Percentiles rank a stretch among this genome's conserved stretches.
phyloP scores from a whole-genome alignment of 2,113 vertebrate species.

The Apteryx owenii region DNA sequence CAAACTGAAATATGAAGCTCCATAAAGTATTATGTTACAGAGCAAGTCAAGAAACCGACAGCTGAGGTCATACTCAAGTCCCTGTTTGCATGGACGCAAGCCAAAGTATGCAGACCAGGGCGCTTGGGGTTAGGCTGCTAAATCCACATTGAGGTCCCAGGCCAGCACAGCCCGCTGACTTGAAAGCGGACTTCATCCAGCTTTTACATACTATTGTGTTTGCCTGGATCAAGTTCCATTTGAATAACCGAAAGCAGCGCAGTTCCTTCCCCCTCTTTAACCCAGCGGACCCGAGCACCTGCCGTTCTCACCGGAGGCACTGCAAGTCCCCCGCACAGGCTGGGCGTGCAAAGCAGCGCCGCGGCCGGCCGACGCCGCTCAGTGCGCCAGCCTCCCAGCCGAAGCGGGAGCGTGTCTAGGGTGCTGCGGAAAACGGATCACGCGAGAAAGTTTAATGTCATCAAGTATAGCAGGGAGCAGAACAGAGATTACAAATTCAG shows the following conservation, averaged over 20 bases:
- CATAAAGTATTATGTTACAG: fast-evolving
- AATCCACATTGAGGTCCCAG: not conserved
- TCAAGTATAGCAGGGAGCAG: not conserved
- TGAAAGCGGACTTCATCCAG: fast-evolving
- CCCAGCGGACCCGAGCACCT: not conserved
- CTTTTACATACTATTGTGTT: not conserved
- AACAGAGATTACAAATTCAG: not conserved
- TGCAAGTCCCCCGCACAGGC: not conserved
- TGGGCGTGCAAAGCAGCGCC: fast-evolving
- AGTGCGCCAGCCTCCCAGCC: not conserved
- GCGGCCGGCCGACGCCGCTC: not conserved
- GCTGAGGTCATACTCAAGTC: not conserved
- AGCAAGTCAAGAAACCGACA: not conserved
- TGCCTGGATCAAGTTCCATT: not conserved
- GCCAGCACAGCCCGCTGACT: not conserved
- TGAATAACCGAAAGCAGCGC: not conserved
- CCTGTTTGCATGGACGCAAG: not conserved
- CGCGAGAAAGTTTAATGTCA: not conserved
- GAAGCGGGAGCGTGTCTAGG: not conserved
- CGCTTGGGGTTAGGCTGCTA: not conserved
- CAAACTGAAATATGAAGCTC: not conserved
- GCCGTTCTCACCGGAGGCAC: not conserved
- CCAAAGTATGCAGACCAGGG: not conserved
- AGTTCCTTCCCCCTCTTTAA: not conserved
- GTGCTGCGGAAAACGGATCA: fast-evolving